Conservation (phyloP, 2,888 invertebrate genomes). For the Lysandra bellargus region DNA sequence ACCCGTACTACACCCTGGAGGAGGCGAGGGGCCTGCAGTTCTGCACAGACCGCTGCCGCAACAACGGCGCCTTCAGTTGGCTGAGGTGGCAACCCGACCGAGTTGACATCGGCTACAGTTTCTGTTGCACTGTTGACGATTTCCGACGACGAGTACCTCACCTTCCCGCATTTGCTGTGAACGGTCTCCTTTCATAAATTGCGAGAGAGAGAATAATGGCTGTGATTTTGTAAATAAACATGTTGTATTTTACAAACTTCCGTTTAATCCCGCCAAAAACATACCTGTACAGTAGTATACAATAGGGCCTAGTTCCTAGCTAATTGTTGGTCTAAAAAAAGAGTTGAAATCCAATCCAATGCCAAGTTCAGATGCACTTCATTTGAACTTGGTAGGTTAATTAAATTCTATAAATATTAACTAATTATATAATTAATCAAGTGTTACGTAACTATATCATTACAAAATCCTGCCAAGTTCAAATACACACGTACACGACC, state of each 20-base stretch:
- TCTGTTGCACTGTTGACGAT: constrained; percentile 82
- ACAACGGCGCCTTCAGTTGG: constrained; percentile 82
- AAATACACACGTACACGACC: no score
- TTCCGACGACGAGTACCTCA: constrained; percentile 75
- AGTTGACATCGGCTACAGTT: constrained; percentile 79
- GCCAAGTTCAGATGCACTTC: no score
- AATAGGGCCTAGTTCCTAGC: no score
- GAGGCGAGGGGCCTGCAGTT: constrained; percentile 68
- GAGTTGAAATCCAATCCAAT: no score
- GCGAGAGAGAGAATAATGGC: not conserved
- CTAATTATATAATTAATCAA: no score
- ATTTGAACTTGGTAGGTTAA: no score
- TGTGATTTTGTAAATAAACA: constrained; percentile 23
- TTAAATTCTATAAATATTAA: no score
- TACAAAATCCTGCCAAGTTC: no score
- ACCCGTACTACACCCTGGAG: constrained; percentile 75
- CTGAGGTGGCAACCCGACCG: constrained; percentile 77
- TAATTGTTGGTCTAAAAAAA: no score
- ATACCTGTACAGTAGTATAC: no score
- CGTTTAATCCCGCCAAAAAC: no score
- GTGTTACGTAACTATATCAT: no score
- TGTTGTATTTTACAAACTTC: not conserved
- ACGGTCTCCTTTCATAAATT: constrained; percentile 60
- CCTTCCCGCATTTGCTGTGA: constrained; percentile 76
- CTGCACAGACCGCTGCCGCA: constrained; percentile 75